A percentile compares a stretch with the other conserved stretches of the same genome.
phyloP scores from a whole-genome alignment of 2,113 vertebrate species.

The Struthio camelus region DNA sequence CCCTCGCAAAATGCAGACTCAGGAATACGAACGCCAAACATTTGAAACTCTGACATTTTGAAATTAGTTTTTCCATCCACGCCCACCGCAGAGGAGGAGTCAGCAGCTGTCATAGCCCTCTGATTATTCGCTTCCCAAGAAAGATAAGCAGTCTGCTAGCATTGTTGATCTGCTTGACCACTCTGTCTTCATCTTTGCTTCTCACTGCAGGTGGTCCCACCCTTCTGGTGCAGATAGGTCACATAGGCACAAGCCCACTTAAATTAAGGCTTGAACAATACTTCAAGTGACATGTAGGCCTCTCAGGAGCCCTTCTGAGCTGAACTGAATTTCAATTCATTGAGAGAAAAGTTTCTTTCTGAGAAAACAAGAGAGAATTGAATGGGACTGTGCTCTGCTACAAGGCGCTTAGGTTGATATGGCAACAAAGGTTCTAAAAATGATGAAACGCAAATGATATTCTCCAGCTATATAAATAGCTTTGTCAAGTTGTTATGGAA shows the following conservation, averaged over 20 bases:
- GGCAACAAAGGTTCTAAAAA: slow-evolving; percentile 72
- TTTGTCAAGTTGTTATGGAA: slow-evolving; percentile 72
- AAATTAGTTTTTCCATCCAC: neutral
- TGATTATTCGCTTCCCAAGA: neutral
- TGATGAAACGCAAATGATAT: slow-evolving; percentile 31
- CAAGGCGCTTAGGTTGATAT: slow-evolving; percentile 44
- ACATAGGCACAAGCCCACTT: neutral
- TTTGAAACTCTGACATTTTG: neutral
- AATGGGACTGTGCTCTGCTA: slow-evolving; percentile 19
- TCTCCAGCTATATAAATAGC: slow-evolving; percentile 60
- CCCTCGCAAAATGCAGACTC: neutral
- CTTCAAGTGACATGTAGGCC: neutral
- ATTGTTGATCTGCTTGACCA: neutral
- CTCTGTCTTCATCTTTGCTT: neutral
- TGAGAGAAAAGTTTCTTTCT: neutral
- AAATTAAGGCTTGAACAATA: neutral
- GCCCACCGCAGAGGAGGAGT: neutral
- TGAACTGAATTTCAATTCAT: neutral
- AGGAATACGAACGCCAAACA: neutral
- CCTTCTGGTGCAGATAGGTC: neutral
- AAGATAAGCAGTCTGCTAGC: neutral
- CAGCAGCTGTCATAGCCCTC: neutral
- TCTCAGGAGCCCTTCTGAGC: neutral
- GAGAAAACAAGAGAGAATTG: neutral
- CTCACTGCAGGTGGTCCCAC: neutral